Evolutionary conservation across 1,140 invertebrate species (phyloP).

Genomic region (Cyphomyrmex costatus): DNA sequence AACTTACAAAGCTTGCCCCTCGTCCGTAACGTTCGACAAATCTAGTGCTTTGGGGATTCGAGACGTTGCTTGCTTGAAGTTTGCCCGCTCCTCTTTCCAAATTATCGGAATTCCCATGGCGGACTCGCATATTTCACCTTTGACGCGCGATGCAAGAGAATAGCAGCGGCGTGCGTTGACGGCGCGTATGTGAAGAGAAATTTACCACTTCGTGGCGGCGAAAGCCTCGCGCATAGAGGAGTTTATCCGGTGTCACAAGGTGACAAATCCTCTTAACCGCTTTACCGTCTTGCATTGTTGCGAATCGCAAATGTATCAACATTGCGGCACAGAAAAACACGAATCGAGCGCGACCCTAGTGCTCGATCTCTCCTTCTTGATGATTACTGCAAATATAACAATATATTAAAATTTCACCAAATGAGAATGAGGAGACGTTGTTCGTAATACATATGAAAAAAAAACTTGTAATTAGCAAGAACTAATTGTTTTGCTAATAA

Average conservation of each 20-base stretch:
- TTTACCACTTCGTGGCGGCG: constrained; percentile 16
- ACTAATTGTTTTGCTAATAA: not conserved
- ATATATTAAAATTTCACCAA: not conserved
- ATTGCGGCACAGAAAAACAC: constrained; percentile 20
- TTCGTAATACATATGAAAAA: not conserved
- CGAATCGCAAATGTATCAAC: constrained; percentile 25
- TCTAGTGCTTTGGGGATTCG: constrained; percentile 75
- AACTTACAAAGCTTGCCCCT: constrained; percentile 55
- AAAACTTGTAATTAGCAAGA: not conserved
- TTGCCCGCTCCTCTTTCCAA: constrained; percentile 71
- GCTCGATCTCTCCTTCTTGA: not conserved
- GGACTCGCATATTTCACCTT: constrained; percentile 75
- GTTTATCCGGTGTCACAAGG: constrained; percentile 66
- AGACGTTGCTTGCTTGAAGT: constrained; percentile 55
- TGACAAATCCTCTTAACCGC: constrained; percentile 73
- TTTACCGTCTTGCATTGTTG: constrained; percentile 56
- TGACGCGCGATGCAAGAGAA: constrained; percentile 51
- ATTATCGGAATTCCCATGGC: constrained; percentile 75
- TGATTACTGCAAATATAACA: not conserved
- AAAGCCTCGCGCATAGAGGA: constrained; percentile 37
- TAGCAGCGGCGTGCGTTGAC: not conserved
- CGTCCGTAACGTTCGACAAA: constrained; percentile 72
- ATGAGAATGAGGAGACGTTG: not conserved
- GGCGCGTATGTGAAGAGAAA: constrained; percentile 24
- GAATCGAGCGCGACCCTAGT: not conserved